Percentiles rank a stretch among this genome's conserved stretches.
These are phyloP conservation scores for Nothoprocta pentlandii DNA, from an alignment of 2,113 vertebrate species.

Conservation along the genomic window DNA sequence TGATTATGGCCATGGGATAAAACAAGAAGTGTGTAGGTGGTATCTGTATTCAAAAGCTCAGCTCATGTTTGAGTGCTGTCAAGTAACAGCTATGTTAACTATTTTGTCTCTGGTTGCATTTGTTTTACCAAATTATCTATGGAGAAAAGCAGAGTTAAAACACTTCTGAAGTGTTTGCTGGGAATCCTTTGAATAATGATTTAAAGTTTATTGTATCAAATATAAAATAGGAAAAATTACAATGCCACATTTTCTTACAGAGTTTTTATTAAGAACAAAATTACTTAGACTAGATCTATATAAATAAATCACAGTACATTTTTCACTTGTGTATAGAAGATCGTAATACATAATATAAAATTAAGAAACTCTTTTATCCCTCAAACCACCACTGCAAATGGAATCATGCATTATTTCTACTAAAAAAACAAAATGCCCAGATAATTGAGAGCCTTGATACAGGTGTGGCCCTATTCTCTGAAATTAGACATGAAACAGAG, in stretches of 20 bases:
- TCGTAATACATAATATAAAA: constrained; percentile 81
- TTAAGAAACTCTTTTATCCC: constrained; percentile 72
- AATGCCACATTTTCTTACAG: constrained; percentile 65
- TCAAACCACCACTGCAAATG: constrained; percentile 75
- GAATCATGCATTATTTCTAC: constrained; percentile 88
- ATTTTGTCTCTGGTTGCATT: neutral
- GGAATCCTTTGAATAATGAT: constrained; percentile 29
- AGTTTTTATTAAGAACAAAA: constrained; percentile 78
- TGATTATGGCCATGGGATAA: neutral
- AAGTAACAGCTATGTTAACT: neutral
- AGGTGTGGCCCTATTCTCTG: constrained; percentile 60
- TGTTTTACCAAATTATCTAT: neutral
- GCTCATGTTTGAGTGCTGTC: neutral
- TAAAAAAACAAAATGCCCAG: constrained; percentile 62
- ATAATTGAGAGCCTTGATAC: constrained; percentile 63
- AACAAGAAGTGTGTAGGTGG: neutral
- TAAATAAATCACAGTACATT: constrained; percentile 86
- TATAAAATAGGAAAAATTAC: constrained; percentile 73
- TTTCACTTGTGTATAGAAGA: constrained; percentile 79
- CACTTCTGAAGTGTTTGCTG: neutral
- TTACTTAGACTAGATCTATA: constrained; percentile 81
- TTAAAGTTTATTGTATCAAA: constrained; percentile 54
- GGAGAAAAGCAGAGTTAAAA: constrained; percentile 15
- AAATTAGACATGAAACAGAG: constrained; percentile 75
- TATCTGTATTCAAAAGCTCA: neutral